Evolutionary conservation across 2,113 vertebrate species (phyloP).

Genomic region (Aptenodytes patagonicus): DNA sequence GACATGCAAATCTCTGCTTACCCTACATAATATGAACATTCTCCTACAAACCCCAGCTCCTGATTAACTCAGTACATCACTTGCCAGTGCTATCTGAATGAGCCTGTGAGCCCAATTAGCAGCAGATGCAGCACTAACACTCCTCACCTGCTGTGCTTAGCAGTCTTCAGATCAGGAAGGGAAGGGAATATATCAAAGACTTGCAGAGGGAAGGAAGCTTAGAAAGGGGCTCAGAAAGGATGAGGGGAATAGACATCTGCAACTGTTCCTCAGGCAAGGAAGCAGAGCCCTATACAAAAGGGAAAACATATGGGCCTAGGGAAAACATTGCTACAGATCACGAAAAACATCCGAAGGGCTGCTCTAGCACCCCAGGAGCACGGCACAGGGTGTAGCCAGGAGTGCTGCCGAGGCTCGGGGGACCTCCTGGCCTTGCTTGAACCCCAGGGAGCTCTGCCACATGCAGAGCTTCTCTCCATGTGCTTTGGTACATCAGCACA

Average conservation of each 20-base stretch:
- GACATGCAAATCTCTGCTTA: slow-evolving; percentile 59
- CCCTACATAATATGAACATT: slow-evolving; percentile 47
- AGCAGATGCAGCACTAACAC: slow-evolving; percentile 59
- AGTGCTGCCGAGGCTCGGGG: not conserved
- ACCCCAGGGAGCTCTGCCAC: not conserved
- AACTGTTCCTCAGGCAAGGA: slow-evolving; percentile 53
- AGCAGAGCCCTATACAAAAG: slow-evolving; percentile 24
- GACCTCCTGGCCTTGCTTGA: not conserved
- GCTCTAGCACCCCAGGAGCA: fast-evolving
- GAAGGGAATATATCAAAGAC: slow-evolving; percentile 68
- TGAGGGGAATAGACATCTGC: slow-evolving; percentile 48
- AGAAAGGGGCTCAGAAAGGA: slow-evolving; percentile 52
- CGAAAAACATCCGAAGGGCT: slow-evolving; percentile 20
- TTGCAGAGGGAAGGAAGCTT: slow-evolving; percentile 40
- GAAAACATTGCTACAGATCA: slow-evolving; percentile 12
- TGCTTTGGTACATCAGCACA: not conserved
- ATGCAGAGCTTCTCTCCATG: not conserved
- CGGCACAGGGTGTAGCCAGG: not conserved
- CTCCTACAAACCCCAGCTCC: slow-evolving; percentile 29
- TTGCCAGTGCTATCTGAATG: slow-evolving; percentile 38
- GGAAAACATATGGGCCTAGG: slow-evolving; percentile 5
- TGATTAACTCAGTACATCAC: slow-evolving; percentile 59
- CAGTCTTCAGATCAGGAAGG: slow-evolving; percentile 61
- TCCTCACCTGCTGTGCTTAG: slow-evolving; percentile 67
- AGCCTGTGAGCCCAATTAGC: slow-evolving; percentile 70